Evolutionary conservation across 2,888 invertebrate species (phyloP), one percentile per base, ranked within the genome.

Genomic region (Baronia brevicornis): DNA sequence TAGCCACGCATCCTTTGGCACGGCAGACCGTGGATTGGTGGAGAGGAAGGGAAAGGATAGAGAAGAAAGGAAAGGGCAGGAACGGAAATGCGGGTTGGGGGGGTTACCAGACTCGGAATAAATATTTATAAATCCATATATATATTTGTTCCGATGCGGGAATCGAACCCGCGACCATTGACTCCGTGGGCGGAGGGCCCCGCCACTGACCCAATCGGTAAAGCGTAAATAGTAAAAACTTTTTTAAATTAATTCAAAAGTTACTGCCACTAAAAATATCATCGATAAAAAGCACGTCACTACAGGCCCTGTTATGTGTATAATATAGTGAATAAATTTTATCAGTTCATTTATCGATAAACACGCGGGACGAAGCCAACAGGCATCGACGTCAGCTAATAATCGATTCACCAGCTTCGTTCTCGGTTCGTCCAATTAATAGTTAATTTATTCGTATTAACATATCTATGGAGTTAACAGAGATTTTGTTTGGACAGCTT

Each of bases 331-430:
- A 33, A 33, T 23, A 28, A 28, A 33, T 18, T 17, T 22, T 22
- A 28, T 23, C 28, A 18, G 6, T 28, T 17, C 33, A 17, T 27
- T 22, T 22, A 22, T 18, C 7, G 26, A 5, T 15, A 4, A 4
- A 3, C 12, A 11, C 33, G 33, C 19, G 28, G 23, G 28, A 27
- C 21, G 22, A n/a, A n/a, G n/a, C n/a, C n/a, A n/a, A 15, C 13
- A 20, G 25, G 7, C 17, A 14, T 28, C 28, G 13, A 18, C 17
- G 13, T 17, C 18, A 24, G 23, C 28, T 28, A 13, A 8, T 33
- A 23, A 33, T 33, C 33, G 33, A 33, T 33, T 33, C 22, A n/a
- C 27, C 13, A 27, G 12, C 12, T 33, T 27, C 17, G 21, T 17
- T 14, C 13, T n/a, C n/a, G n/a, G 24, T 22, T 12, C 5, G 6